Evolutionary conservation across 2,888 invertebrate species (phyloP), one percentile per base, ranked within the genome.

Genomic region (Ectemnius lituratus): DNA sequence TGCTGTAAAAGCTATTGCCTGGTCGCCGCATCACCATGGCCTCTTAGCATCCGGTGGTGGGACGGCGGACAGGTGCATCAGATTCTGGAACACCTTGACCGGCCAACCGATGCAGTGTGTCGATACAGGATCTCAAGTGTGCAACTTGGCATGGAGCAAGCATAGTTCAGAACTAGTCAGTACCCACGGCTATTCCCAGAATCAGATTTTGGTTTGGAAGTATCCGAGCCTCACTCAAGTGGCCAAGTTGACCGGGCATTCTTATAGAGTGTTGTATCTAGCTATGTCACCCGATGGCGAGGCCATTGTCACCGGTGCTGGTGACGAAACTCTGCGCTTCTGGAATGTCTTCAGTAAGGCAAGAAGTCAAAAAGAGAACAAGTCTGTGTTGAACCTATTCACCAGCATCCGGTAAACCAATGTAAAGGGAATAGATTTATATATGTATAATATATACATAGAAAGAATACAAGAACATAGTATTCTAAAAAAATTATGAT

Each of bases 281-380:
- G 99, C 99, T 0, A 94, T 99, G 91, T 99, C 98, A 3, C 99
- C 99, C 0, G 99, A 99, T 90, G 99, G 99, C 46, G 99, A 99
- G 90, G 98, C 99, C 2, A 99, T 99, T 80, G 99, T 99, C 0
- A 99, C 99, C 0, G 99, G 99, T 28, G 99, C 99, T 0, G 99
- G 99, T 0, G 99, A 99, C 91, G 99, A 99, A 90, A 99, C 99
- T 0, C 93, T 99, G 4, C 93, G 99, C 6, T 99, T 99, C 91
- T 99, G 99, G 99, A 99, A 99, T 92, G 98, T 99, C 0, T 99
- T 99, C 92, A 98, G 97, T 88, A 99, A 99, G 93, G 97, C 98
- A 16, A 94, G 98, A 49, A 97, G 97, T 71, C 97, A 97, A 89
- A 97, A 97, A 91, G 97, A 97, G 91, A 97, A 97, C 84, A 96